Evolutionary conservation across 2,113 vertebrate species (phyloP), one percentile per base, ranked within the genome.

Genomic region (Thalassoma bifasciatum): DNA sequence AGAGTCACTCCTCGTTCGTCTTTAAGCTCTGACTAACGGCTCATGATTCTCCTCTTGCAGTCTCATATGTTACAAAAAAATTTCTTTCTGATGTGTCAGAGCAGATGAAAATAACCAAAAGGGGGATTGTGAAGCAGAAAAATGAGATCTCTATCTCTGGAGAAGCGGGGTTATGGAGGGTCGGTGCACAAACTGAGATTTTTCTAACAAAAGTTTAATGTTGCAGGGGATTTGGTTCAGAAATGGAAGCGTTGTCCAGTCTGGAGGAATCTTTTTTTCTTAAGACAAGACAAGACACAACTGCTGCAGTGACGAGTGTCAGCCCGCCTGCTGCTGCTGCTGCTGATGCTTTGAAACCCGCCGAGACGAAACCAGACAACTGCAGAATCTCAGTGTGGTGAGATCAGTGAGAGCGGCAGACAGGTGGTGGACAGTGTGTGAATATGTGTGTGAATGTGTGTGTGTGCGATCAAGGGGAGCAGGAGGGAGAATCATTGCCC

Each of bases 331-430:
- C 77, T 47, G 77, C 79, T 22, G 77, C 77, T 47, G 77, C 79
- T 73, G 75, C 49, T 57, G 77, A 63, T 47, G 81, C 80, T 70
- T 70, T 80, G 67, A 66, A 83, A 87, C 75, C 50, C 49, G 1
- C 69, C 4, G 46, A 86, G 86, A 86, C 83, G 9, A 80, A 74
- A 78, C 34, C 50, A 54, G 85, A 86, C 90, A 89, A 86, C 88
- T 87, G 88, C 77, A 58, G 68, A 38, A 36, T 80, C 75, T 9
- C 71, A 77, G 72, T 59, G 56, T 1, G 62, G 11, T 63, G 63
- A 80, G 85, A 86, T 83, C 81, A 86, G 82, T 77, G 73, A 86
- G 77, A 75, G 70, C 58, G n/a, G 82, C 63, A 34, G 88, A 89
- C 88, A 86, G 81, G 89, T 83, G 88, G 77, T 62, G 30, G 67